Percentiles rank a stretch among this genome's conserved stretches.
These are phyloP conservation scores for Clarias laeviceps DNA, from an alignment of 2,797 vertebrate genomes.

Conservation along the genomic window DNA sequence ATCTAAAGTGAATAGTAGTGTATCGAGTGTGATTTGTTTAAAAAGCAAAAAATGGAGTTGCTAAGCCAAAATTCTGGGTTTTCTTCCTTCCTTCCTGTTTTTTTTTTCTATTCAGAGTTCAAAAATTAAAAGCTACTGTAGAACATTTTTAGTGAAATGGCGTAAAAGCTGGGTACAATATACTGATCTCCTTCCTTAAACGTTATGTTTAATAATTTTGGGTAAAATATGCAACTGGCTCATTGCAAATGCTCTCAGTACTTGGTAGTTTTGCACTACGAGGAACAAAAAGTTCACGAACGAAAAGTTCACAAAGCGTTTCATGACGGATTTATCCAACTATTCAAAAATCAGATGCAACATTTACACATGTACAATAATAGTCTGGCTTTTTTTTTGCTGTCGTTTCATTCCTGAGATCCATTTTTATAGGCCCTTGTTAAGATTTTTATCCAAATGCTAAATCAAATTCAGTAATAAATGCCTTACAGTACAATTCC, in stretches of 20 bases:
- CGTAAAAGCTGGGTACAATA: background rate
- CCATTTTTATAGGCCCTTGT: background rate
- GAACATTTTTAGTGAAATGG: background rate
- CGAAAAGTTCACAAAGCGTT: too few species aligned
- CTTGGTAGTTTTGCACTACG: background rate
- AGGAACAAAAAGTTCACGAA: too few species aligned
- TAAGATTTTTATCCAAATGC: background rate
- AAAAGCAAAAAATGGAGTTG: background rate
- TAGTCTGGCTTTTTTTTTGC: background rate
- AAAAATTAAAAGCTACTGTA: background rate
- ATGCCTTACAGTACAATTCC: background rate
- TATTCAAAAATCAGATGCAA: background rate
- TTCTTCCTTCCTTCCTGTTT: background rate
- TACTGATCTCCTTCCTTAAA: background rate
- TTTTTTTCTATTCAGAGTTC: background rate
- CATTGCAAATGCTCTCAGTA: background rate
- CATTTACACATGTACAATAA: background rate
- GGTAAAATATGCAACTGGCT: background rate
- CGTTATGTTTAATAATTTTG: background rate
- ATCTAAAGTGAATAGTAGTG: too few species aligned
- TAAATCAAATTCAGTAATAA: background rate
- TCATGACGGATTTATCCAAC: background rate
- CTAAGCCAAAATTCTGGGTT: background rate
- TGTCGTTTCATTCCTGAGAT: background rate
- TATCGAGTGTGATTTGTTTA: too few species aligned